Conservation (phyloP, 2,888 invertebrate species). For the Apamea crenata region DNA sequence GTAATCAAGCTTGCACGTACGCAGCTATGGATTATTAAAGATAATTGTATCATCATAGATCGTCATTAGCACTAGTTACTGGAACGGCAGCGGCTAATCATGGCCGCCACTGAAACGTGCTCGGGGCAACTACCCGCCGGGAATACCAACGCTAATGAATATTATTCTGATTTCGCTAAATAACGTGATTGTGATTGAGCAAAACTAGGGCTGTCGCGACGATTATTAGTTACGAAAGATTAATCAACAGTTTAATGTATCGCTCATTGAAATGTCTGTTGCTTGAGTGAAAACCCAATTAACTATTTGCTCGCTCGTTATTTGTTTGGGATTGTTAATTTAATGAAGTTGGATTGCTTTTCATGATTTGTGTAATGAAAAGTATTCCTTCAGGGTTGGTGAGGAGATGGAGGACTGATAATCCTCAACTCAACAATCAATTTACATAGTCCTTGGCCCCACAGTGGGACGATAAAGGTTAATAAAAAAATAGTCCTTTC, state of each 20-base stretch:
- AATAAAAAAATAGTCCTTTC: not conserved
- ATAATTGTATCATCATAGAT: constrained; percentile 60
- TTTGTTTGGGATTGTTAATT: constrained; percentile 61
- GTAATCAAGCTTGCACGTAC: constrained; percentile 37
- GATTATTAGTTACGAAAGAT: constrained; percentile 32
- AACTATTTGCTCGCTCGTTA: constrained; percentile 51
- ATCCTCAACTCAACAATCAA: not conserved
- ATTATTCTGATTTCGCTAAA: constrained; percentile 57
- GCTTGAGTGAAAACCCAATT: constrained; percentile 53
- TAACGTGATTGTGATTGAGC: constrained; percentile 53
- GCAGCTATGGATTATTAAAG: constrained; percentile 50
- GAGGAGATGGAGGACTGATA: not conserved
- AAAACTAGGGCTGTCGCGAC: constrained; percentile 31
- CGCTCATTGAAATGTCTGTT: constrained; percentile 49
- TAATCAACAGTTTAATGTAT: constrained; percentile 52
- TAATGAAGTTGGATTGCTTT: constrained; percentile 63
- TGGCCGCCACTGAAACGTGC: constrained; percentile 56
- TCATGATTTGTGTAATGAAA: constrained; percentile 40
- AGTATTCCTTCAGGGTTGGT: constrained; percentile 25
- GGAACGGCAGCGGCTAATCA: constrained; percentile 53
- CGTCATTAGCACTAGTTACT: constrained; percentile 60
- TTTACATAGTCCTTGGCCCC: not conserved
- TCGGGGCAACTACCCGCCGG: constrained; percentile 47
- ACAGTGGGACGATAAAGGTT: no score
- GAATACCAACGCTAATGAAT: constrained; percentile 56